Evolutionary conservation across 2,797 vertebrate species (phyloP).

Genomic region (Eupleurogrammus muticus): DNA sequence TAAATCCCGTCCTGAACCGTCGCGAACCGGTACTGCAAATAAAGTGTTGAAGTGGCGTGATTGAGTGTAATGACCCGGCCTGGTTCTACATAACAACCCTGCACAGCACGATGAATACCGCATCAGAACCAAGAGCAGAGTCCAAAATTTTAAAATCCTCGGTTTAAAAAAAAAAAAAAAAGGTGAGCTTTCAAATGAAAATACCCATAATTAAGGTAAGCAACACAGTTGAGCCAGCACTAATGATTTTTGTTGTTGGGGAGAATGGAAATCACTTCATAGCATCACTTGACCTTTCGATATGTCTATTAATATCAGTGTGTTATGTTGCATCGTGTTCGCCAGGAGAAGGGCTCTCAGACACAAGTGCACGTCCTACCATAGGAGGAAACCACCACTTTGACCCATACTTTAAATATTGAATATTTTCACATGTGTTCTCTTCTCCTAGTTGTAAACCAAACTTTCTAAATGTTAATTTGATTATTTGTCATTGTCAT

Average conservation of each 20-base stretch:
- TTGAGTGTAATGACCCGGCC: slow-evolving; percentile 42
- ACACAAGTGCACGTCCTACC: slow-evolving; percentile 88
- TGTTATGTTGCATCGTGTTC: slow-evolving; percentile 59
- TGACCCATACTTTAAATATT: slow-evolving; percentile 72
- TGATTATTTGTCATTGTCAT: slow-evolving; percentile 66
- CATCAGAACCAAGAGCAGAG: slow-evolving; percentile 27
- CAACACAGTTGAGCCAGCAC: slow-evolving; percentile 65
- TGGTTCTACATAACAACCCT: slow-evolving; percentile 76
- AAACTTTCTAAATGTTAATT: slow-evolving; percentile 58
- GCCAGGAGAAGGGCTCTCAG: slow-evolving; percentile 63
- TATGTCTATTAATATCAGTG: slow-evolving; percentile 48
- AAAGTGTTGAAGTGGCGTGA: slow-evolving; percentile 20
- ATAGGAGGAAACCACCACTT: slow-evolving; percentile 98
- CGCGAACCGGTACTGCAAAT: slow-evolving; percentile 23
- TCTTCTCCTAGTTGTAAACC: slow-evolving; percentile 48
- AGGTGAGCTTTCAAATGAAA: slow-evolving; percentile 52
- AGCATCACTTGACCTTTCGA: slow-evolving; percentile 57
- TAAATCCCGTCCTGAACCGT: slow-evolving; percentile 30
- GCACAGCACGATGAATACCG: slow-evolving; percentile 48
- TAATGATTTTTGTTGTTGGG: slow-evolving; percentile 62
- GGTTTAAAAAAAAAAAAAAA: slow-evolving; percentile 50
- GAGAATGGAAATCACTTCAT: slow-evolving; percentile 52
- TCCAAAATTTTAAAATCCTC: slow-evolving; percentile 22
- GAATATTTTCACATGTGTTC: slow-evolving; percentile 42
- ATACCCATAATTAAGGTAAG: slow-evolving; percentile 64